Conservation (phyloP, 2,888 invertebrate species). For the Thera obeliscata region DNA sequence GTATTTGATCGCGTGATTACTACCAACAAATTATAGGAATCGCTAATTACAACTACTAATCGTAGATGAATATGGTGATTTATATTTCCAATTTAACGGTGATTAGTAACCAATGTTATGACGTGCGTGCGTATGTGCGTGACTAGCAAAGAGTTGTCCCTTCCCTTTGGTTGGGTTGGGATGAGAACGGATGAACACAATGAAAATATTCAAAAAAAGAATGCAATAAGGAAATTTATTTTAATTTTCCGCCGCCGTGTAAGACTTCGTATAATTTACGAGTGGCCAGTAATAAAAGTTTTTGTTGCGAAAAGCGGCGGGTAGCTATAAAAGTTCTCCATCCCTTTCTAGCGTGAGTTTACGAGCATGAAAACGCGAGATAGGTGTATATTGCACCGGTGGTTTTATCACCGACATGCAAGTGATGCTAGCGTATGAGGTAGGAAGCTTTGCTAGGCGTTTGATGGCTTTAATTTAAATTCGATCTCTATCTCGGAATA, state of each 20-base stretch:
- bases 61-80: background rate
- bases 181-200: background rate
- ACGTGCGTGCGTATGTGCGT: background rate
- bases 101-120: too few species aligned
- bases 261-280: constrained; percentile 79
- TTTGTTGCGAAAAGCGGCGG: constrained; percentile 78
- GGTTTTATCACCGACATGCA: constrained; percentile 70
- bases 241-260: constrained; percentile 57
- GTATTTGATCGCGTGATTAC: background rate
- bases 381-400: constrained; percentile 72
- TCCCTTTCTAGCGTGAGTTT: constrained; percentile 71
- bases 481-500: constrained; percentile 31
- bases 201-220: constrained; percentile 22
- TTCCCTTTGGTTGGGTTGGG: background rate
- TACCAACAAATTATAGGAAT: background rate
- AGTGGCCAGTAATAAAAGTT: constrained; percentile 78
- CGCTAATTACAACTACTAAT: background rate
- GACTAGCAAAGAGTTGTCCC: background rate
- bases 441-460: constrained; percentile 43
- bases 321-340: constrained; percentile 66
- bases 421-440: constrained; percentile 55
- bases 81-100: background rate
- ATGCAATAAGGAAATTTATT: constrained; percentile 38
- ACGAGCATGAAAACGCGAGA: constrained; percentile 76
- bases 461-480: constrained; percentile 39